These are phyloP conservation scores for Papilio protenor DNA, from an alignment of 2,888 invertebrate species.

Conservation along the genomic window DNA sequence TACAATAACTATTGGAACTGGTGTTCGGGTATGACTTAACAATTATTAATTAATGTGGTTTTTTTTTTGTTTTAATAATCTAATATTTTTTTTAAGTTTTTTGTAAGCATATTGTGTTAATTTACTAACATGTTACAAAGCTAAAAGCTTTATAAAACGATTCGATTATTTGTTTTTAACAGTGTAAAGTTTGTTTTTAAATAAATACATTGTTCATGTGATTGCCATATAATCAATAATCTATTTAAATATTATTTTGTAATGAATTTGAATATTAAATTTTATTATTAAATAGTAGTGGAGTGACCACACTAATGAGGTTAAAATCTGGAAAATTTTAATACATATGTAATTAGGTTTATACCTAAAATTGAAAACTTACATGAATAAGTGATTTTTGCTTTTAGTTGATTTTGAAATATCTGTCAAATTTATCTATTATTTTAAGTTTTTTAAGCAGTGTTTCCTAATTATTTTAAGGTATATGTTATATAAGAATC, in stretches of 20 bases:
- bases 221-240: not conserved
- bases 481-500: too few species aligned
- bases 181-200: not conserved
- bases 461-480: too few species aligned
- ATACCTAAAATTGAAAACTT: too few species aligned
- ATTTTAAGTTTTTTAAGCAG: too few species aligned
- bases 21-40: constrained; percentile 37
- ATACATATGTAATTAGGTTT: too few species aligned
- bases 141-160: not conserved
- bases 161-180: not conserved
- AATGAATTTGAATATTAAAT: not conserved
- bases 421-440: too few species aligned
- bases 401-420: too few species aligned
- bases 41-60: constrained; percentile 20
- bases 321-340: not conserved
- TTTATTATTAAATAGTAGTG: not conserved
- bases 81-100: constrained; percentile 1
- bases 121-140: not conserved
- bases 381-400: too few species aligned
- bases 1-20: constrained; percentile 31
- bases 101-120: constrained; percentile 6
- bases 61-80: not conserved
- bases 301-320: not conserved
- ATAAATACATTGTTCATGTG: not conserved
- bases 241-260: not conserved